Evolutionary conservation across 2,797 vertebrate species (phyloP).

Genomic region (Cygnus olor): DNA sequence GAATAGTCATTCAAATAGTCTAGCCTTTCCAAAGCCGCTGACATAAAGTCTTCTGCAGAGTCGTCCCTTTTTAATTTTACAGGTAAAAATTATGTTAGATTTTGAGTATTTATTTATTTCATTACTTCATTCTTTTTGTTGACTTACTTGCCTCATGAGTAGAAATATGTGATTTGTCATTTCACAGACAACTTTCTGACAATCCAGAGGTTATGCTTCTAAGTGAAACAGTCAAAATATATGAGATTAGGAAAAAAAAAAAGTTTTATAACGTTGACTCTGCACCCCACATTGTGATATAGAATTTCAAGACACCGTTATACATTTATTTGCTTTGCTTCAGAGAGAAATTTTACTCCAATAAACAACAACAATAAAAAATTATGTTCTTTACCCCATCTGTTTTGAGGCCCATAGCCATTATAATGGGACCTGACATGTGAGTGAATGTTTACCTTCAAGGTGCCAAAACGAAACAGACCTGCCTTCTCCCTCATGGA

Average conservation of each 20-base stretch:
- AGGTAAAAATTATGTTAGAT: background rate
- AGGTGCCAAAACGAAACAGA: background rate
- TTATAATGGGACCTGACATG: background rate
- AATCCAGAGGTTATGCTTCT: background rate
- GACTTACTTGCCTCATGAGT: background rate
- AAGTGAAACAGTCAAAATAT: background rate
- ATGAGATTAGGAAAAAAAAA: background rate
- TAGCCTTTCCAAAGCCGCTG: background rate
- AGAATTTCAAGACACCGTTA: background rate
- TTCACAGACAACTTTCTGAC: background rate
- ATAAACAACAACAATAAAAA: background rate
- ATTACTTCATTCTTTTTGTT: background rate
- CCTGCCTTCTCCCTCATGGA: background rate
- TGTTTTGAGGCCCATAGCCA: background rate
- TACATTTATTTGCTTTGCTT: background rate
- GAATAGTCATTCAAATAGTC: background rate
- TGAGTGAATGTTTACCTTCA: background rate
- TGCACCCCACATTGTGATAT: background rate
- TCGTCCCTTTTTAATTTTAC: background rate
- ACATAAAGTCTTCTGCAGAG: rapidly evolving
- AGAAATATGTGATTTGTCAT: background rate
- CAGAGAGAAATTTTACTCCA: background rate
- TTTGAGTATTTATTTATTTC: background rate
- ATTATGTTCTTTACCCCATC: background rate
- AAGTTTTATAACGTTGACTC: background rate